A percentile compares a stretch with the other conserved stretches of the same genome.
These are phyloP conservation scores for Pelodiscus sinensis DNA, from an alignment of 2,113 vertebrate species.

Conservation along the genomic window DNA sequence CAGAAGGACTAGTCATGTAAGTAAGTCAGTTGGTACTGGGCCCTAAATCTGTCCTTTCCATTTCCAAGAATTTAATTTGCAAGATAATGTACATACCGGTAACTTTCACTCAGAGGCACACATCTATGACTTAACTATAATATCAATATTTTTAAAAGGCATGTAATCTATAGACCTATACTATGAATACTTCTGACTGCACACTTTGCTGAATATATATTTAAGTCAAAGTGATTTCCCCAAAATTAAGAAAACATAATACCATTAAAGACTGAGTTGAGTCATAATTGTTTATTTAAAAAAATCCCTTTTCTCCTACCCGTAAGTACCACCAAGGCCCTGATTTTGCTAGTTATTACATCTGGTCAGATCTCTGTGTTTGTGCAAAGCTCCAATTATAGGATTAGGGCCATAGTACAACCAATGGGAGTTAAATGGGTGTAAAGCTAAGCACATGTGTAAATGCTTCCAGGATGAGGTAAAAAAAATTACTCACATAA, in stretches of 20 bases:
- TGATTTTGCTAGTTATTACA: neutral
- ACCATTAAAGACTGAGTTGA: neutral
- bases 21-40: neutral
- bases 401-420: neutral
- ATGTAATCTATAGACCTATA: neutral
- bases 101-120: neutral
- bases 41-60: neutral
- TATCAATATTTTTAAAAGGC: neutral
- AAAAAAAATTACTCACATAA: neutral
- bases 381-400: neutral
- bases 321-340: neutral
- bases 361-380: neutral
- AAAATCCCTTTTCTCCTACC: neutral
- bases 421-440: neutral
- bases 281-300: neutral
- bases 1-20: conserved; percentile 7
- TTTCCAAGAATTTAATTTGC: neutral
- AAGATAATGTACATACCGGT: neutral
- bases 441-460: neutral
- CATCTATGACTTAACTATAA: neutral
- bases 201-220: neutral
- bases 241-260: neutral
- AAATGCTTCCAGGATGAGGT: neutral
- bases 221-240: neutral
- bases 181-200: neutral